Evolutionary conservation across 30 jellyfish, hydroid and myxozoan genomes (phyloP).

Genomic region (Phacellophora camtschatica): DNA sequence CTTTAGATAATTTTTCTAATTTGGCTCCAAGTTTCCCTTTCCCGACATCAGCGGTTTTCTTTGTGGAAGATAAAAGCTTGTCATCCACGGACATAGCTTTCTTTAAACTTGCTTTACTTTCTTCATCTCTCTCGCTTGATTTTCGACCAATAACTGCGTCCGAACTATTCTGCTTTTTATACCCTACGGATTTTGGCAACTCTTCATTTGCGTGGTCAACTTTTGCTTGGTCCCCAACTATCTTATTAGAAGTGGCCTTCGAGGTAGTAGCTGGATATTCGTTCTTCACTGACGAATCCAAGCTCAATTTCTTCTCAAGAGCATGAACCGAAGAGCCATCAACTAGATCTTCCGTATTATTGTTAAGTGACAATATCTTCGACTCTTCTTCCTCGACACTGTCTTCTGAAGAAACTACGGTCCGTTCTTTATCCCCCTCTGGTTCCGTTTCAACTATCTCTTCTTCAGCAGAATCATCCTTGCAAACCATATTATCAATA

Average conservation of each 20-base stretch:
- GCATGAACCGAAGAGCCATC: neutral
- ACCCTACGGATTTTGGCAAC: neutral
- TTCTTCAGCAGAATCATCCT: constrained; percentile 22
- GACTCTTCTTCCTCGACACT: neutral
- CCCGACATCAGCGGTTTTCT: constrained; percentile 8
- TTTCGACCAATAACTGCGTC: constrained; percentile 39
- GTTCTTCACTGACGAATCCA: neutral
- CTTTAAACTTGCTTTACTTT: neutral
- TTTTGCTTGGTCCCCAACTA: neutral
- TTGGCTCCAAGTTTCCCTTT: constrained; percentile 49
- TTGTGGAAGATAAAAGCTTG: neutral
- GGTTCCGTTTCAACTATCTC: neutral
- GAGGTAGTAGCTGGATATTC: neutral
- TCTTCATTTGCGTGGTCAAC: neutral
- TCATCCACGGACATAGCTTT: constrained; percentile 51
- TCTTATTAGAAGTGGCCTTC: neutral
- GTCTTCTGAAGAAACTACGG: too few species aligned
- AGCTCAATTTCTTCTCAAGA: neutral
- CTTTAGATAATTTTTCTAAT: constrained; percentile 54
- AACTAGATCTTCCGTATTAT: neutral
- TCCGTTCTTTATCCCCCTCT: neutral
- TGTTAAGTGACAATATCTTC: neutral
- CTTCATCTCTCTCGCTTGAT: neutral
- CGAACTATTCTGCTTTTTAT: constrained; percentile 15
- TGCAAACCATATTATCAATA: constrained; percentile 43